Evolutionary conservation across 2,797 vertebrate genomes (phyloP).

Genomic region (Chaenodraco wilsoni): DNA sequence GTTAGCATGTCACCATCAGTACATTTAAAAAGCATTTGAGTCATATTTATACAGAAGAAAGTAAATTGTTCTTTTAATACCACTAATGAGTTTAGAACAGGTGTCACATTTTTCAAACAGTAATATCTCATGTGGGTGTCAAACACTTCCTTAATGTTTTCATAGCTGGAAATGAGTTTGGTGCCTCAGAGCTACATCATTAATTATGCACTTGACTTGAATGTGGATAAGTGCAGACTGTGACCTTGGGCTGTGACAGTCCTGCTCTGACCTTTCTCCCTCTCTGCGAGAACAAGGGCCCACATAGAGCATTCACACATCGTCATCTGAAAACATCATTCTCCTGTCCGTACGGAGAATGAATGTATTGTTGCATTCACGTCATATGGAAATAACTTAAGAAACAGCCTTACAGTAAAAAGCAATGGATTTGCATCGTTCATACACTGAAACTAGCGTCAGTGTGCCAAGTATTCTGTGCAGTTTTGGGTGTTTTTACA

Average conservation of each 20-base stretch:
- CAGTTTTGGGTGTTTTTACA: constrained; percentile 26
- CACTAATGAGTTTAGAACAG: constrained; percentile 35
- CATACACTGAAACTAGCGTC: constrained; percentile 14
- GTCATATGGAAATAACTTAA: constrained; percentile 64
- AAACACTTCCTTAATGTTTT: constrained; percentile 58
- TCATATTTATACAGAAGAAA: background rate
- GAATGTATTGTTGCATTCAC: constrained; percentile 62
- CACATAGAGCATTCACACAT: constrained; percentile 55
- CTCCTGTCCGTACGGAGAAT: constrained; percentile 70
- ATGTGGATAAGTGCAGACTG: constrained; percentile 49
- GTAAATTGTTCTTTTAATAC: background rate
- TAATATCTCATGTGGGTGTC: constrained; percentile 45
- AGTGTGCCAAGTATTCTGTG: constrained; percentile 20
- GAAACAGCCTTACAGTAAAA: constrained; percentile 48
- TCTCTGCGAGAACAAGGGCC: constrained; percentile 66
- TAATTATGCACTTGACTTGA: constrained; percentile 69
- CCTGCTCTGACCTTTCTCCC: constrained; percentile 67
- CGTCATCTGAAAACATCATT: constrained; percentile 64
- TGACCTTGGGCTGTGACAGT: constrained; percentile 66
- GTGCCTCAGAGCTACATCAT: constrained; percentile 60
- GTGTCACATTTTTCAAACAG: constrained; percentile 47
- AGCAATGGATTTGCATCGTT: constrained; percentile 49
- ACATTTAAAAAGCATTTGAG: constrained; percentile 2
- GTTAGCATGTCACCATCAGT: background rate
- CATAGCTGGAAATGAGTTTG: constrained; percentile 53